phyloP scores from a whole-genome alignment of 2,888 invertebrate genomes.

The Cryptus armator region DNA sequence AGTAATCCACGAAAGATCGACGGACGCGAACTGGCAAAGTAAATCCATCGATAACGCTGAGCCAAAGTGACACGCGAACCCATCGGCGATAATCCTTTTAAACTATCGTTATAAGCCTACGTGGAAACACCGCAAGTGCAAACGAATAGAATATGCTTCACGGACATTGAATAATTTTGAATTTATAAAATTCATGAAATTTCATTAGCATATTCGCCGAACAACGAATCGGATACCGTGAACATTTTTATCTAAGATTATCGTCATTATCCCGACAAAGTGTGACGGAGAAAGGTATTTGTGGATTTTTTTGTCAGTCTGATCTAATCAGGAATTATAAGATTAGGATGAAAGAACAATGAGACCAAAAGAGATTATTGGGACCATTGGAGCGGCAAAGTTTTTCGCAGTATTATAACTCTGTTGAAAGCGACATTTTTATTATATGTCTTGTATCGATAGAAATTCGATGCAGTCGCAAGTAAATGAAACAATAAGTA shows the following conservation, averaged over 20 bases:
- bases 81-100: slow-evolving; percentile 82
- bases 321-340: slow-evolving; percentile 7
- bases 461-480: not conserved
- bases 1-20: slow-evolving; percentile 58
- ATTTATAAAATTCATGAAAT: slow-evolving; percentile 74
- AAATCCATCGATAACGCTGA: slow-evolving; percentile 73
- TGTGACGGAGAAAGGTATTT: too few species aligned
- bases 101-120: slow-evolving; percentile 81
- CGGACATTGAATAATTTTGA: slow-evolving; percentile 73
- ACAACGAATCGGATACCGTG: too few species aligned
- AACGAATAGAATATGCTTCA: slow-evolving; percentile 29
- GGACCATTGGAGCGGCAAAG: not conserved
- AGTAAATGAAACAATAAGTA: too few species aligned
- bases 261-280: too few species aligned
- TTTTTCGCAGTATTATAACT: not conserved
- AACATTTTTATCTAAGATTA: too few species aligned
- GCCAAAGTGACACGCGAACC: slow-evolving; percentile 81
- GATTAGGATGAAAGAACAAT: not conserved
- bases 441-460: too few species aligned
- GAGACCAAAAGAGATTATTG: not conserved
- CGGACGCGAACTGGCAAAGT: slow-evolving; percentile 21
- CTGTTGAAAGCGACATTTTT: not conserved
- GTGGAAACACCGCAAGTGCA: slow-evolving; percentile 82
- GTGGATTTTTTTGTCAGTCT: not conserved
- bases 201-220: slow-evolving; percentile 60